Conservation (phyloP, 2,113 vertebrate species). For the Syngnathus typhle region DNA sequence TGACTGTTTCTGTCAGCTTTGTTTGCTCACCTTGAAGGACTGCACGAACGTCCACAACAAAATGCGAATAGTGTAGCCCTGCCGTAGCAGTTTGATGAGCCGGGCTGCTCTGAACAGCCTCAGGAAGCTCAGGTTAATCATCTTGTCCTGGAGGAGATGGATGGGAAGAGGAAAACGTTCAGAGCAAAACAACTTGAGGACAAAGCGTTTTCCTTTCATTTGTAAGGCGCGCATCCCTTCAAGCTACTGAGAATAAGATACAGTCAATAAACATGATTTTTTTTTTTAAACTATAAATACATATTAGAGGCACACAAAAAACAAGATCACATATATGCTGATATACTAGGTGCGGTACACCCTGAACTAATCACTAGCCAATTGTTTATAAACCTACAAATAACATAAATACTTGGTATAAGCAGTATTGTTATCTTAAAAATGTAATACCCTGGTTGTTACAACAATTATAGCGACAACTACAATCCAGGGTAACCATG, state of each 20-base stretch:
- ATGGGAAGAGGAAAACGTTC: not conserved
- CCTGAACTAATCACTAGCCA: too few species aligned
- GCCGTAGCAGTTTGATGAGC: constrained; percentile 93
- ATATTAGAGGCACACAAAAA: not conserved
- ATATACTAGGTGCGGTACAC: not conserved
- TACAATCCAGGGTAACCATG: not conserved
- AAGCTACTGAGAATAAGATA: not conserved
- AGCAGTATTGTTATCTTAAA: too few species aligned
- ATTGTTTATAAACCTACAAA: not conserved
- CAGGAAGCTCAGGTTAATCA: constrained; percentile 96
- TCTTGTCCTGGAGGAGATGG: constrained; percentile 78
- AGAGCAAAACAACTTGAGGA: not conserved
- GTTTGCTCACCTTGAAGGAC: constrained; percentile 86
- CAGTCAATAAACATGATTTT: not conserved
- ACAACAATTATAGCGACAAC: too few species aligned
- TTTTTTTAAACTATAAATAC: not conserved
- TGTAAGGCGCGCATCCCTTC: not conserved
- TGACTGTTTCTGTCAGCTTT: not conserved
- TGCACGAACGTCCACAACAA: constrained; percentile 98
- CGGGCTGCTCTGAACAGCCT: constrained; percentile 90
- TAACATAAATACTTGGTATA: not conserved
- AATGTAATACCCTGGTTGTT: too few species aligned
- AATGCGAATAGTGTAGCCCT: constrained; percentile 97
- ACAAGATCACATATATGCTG: not conserved
- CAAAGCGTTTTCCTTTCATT: not conserved